Evolutionary conservation across 2,888 invertebrate species (phyloP).

Genomic region (Synanthedon myopaeformis): DNA sequence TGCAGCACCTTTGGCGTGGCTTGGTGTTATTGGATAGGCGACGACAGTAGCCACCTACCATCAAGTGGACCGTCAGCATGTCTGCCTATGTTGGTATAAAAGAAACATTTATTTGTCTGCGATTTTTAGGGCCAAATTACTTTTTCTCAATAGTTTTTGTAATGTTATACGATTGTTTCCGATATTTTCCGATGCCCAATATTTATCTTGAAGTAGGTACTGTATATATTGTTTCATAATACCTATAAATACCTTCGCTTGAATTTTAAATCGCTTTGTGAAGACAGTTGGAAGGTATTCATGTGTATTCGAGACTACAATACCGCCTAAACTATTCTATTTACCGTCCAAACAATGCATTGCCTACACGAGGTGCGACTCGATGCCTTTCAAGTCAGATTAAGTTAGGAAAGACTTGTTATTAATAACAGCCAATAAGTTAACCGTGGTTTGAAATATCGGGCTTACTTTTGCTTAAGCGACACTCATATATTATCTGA

Average conservation of each 20-base stretch:
- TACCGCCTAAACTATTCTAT: constrained; percentile 28
- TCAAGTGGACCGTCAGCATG: no score
- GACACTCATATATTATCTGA: constrained; percentile 56
- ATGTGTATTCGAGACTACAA: background rate
- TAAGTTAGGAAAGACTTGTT: constrained; percentile 63
- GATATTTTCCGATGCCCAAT: no score
- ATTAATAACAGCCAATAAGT: constrained; percentile 68
- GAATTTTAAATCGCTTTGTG: constrained; percentile 2
- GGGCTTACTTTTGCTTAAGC: constrained; percentile 65
- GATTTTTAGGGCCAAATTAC: no score
- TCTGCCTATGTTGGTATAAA: no score
- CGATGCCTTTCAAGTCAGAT: constrained; percentile 66
- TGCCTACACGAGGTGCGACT: constrained; percentile 51
- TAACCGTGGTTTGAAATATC: constrained; percentile 62
- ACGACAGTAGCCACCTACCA: no score
- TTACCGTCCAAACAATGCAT: constrained; percentile 49
- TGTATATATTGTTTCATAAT: background rate
- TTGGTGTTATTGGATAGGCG: no score
- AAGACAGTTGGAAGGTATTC: background rate
- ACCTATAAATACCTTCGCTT: background rate
- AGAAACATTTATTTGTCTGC: no score
- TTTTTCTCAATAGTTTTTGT: no score
- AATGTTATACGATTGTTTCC: no score
- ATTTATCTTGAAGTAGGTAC: no score
- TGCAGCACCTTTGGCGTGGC: no score